Evolutionary conservation across 2,888 invertebrate species (phyloP).

Genomic region (Sinelater perroti): DNA sequence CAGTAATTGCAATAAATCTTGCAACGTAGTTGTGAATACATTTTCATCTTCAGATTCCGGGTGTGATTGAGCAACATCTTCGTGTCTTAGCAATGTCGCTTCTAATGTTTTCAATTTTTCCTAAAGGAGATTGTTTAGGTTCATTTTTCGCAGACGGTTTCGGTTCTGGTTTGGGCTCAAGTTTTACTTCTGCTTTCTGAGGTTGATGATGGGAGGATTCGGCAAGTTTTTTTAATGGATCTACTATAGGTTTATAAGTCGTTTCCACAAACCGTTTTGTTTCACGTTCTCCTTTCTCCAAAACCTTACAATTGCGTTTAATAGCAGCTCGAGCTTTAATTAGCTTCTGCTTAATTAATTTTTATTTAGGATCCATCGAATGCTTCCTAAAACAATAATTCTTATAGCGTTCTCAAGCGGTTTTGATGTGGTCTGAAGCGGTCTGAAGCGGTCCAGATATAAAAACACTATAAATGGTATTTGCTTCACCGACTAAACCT

Average conservation of each 20-base stretch:
- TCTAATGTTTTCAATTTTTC: too few species aligned
- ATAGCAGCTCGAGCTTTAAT: not conserved
- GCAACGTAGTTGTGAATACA: too few species aligned
- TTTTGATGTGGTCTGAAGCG: not conserved
- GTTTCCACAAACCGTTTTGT: not conserved
- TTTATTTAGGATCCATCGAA: not conserved
- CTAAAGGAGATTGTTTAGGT: not conserved
- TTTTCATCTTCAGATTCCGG: not conserved
- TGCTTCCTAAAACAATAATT: too few species aligned
- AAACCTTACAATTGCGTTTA: not conserved
- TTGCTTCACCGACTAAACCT: too few species aligned
- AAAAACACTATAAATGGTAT: too few species aligned
- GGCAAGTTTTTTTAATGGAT: constrained; percentile 1
- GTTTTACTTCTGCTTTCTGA: not conserved
- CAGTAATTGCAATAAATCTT: too few species aligned
- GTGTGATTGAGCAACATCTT: not conserved
- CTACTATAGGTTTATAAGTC: constrained; percentile 3
- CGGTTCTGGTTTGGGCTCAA: not conserved
- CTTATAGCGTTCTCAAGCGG: too few species aligned
- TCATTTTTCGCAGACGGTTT: not conserved
- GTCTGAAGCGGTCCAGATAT: too few species aligned
- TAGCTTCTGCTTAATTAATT: not conserved
- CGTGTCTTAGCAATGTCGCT: not conserved
- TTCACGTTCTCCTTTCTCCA: not conserved
- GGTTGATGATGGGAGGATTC: not conserved